phyloP scores from a whole-genome alignment of 2,113 vertebrate genomes.

The Pipra filicauda region DNA sequence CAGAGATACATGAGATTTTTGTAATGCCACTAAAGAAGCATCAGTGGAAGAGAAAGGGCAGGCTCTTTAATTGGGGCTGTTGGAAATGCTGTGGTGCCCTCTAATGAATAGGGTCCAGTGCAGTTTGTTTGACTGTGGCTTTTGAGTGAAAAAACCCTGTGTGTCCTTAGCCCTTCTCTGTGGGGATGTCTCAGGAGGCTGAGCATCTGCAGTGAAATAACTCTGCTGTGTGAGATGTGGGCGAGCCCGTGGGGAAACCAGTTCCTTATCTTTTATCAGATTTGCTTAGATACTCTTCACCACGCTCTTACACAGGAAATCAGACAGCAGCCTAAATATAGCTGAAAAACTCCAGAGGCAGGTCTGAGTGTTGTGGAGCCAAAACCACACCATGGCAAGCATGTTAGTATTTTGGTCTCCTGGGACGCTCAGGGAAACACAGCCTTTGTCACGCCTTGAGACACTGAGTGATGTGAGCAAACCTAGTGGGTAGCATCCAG shows the following conservation, averaged over 20 bases:
- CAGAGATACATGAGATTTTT: neutral
- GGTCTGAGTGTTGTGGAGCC: neutral
- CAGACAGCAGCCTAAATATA: neutral
- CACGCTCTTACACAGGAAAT: neutral
- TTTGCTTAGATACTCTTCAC: neutral
- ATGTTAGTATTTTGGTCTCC: neutral
- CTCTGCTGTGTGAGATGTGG: neutral
- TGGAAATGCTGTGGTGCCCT: neutral
- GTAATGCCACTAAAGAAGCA: fast-evolving
- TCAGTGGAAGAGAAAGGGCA: neutral
- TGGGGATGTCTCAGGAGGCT: neutral
- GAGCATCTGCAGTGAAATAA: neutral
- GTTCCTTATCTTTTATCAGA: neutral
- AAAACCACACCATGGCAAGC: neutral
- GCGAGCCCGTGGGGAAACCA: neutral
- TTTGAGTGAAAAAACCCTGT: neutral
- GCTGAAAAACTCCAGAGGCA: neutral
- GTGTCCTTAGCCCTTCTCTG: neutral
- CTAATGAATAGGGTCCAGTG: neutral
- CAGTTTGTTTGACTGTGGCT: neutral
- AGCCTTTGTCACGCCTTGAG: neutral
- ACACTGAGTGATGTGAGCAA: neutral
- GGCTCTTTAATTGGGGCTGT: neutral
- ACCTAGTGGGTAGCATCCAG: neutral
- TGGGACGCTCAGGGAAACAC: neutral